These are phyloP conservation scores for Chaetura pelagica DNA, from an alignment of 2,113 vertebrate species.

Conservation along the genomic window DNA sequence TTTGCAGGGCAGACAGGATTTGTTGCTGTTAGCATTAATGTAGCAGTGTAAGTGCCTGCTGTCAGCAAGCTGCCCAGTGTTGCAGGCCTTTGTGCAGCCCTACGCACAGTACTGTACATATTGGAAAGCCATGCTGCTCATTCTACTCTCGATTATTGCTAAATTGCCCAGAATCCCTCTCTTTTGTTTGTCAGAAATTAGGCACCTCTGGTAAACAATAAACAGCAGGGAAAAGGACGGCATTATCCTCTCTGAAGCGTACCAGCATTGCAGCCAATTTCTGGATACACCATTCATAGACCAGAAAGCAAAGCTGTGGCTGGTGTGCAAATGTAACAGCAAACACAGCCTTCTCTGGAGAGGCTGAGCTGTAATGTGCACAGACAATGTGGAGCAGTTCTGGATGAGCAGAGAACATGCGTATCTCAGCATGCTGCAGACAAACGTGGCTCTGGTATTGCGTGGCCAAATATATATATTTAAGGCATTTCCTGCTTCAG, in stretches of 20 bases:
- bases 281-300: background rate
- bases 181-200: constrained; percentile 43
- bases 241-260: constrained; percentile 8
- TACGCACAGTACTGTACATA: background rate
- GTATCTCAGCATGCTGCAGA: background rate
- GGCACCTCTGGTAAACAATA: constrained; percentile 15
- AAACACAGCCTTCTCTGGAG: background rate
- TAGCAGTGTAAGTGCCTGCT: background rate
- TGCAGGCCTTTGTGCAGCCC: background rate
- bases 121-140: background rate
- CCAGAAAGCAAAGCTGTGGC: constrained; percentile 25
- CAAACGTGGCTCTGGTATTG: background rate
- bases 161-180: constrained; percentile 5
- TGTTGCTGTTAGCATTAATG: background rate
- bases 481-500: constrained; percentile 9
- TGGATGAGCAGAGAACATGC: constrained; percentile 1
- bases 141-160: background rate
- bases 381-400: background rate
- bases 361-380: constrained; percentile 4
- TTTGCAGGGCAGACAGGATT: background rate
- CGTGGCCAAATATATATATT: background rate
- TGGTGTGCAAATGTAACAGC: constrained; percentile 5
- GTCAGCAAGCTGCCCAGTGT: background rate
- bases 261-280: background rate
- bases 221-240: background rate